Evolutionary conservation across 2,797 vertebrate genomes (phyloP).

Genomic region (Acanthis flammea): DNA sequence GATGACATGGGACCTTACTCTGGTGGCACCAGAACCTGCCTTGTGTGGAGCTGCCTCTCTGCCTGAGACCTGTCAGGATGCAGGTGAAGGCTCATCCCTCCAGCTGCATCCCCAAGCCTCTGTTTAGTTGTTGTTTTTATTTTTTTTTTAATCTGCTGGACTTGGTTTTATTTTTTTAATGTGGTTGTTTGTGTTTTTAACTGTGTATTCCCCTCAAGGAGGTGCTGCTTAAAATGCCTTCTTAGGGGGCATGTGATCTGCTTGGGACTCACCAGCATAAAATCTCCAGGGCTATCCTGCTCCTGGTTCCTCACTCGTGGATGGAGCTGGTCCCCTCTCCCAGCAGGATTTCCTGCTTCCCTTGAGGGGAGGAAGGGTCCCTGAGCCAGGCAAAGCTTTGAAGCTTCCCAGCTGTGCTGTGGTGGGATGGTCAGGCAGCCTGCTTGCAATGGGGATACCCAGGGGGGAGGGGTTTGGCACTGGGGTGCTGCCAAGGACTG

Average conservation of each 20-base stretch:
- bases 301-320: not conserved
- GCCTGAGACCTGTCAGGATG: fast-evolving
- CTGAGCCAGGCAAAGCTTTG: not conserved
- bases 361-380: not conserved
- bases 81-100: not conserved
- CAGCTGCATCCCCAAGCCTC: not conserved
- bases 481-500: not conserved
- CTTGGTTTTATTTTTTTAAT: slow-evolving; percentile 45
- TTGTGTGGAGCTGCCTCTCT: not conserved
- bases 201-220: not conserved
- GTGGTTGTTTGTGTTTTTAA: slow-evolving; percentile 12
- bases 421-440: not conserved
- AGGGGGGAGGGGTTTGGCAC: not conserved
- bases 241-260: not conserved
- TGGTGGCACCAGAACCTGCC: not conserved
- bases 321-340: not conserved
- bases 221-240: slow-evolving; percentile 14
- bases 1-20: not conserved
- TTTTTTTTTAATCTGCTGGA: slow-evolving; percentile 2
- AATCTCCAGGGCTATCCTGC: not conserved
- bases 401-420: fast-evolving
- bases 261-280: not conserved
- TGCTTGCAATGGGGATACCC: fast-evolving
- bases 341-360: not conserved
- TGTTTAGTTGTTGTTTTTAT: not conserved